Base-by-base conservation (phyloP, 1,140 invertebrate species). In the Brachionus rubens region DNA sequence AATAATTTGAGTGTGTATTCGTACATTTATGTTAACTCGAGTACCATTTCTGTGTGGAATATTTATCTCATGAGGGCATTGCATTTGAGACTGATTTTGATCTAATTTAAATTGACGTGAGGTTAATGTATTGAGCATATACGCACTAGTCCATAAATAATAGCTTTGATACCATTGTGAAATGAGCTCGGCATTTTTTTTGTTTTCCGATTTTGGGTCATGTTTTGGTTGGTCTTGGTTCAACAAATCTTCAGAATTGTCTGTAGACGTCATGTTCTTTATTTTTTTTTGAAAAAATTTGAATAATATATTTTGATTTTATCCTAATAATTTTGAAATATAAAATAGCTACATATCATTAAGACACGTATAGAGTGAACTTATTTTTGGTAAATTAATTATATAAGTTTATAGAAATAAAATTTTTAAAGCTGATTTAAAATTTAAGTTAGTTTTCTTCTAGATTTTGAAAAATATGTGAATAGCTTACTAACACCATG, bases 81-180 rank as follows among this genome's bases (percentile, higher is more conserved):
- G 52, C 28, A 28, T 28, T 54, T 10, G 26, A 28, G 5, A n/a
- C 19, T 65, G 59, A 65, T n/a, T 43, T 46, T 36, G 40, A 1
- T 12, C 5, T 46, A 46, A 26, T 0, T 70, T 47, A 19, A n/a
- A 30, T 28, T 70, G 65, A 26, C 43, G 9, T 28, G 26, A 46
- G 2, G n/a, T 10, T 40, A 48, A 36, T 26, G 40, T 16, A 21
- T 50, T 70, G 4, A 50, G 47, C 65, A 70, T 47, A 33, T 70
- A 72, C 48, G 30, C 24, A n/a, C 46, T 50, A 12, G 43, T 72
- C 68, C 68, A 72, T 36, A 72, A 21, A 41, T 72, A 72, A 28
- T 72, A 72, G 16, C 43, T 72, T 26, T 72, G 46, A 41, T 72
- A 72, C 68, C 68, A 72, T 50, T 72, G 28, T 33, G 68, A 33